Base-by-base conservation (phyloP, 2,888 invertebrate species). In the Tenthredo amoena region DNA sequence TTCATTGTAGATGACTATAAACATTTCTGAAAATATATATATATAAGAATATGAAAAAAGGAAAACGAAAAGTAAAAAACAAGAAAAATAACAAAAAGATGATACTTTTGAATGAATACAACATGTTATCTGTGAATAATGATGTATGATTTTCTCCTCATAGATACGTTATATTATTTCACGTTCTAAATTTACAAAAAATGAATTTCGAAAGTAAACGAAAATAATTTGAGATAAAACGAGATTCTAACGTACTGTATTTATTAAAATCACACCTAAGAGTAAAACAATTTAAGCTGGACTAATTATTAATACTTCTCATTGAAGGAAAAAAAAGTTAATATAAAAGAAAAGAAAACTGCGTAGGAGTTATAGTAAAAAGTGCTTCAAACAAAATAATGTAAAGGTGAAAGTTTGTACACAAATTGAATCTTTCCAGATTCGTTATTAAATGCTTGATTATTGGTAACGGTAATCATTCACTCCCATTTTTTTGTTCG, bases 1-100 rank as follows among this genome's bases (percentile, higher is more conserved):
- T 86, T 86, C 86, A 87, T 87, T 87, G 85, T 87, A 86, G 87
- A 87, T 84, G 84, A 84, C 62, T 86, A 87, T 18, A 26, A 86
- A 87, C 86, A 86, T 87, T 87, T 86, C 87, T 85, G 82, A 58
- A 86, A 71, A 79, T 77, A 86, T 71, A 71, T 71, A 31, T 71
- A 2, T 68, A 31, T 34, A 37, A 71, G 37, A 71, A 7, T 37
- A 71, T 37, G n/a, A 71, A 37, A 71, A 71, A 31, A 34, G 4
- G 9, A 34, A 68, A 9, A 68, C 2, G 15, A 68, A 68, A 71
- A 15, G 15, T n/a, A 68, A 31, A 15, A 34, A 71, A 71, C 18
- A 71, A 71, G 37, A 71, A 71, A 71, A 71, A 18, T 18, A 15
- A 71, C 18, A 71, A 71, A 71, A 71, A 71, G 18, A 71, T 34